Conservation (phyloP, 2,888 invertebrate species). For the Frankliniella fusca region DNA sequence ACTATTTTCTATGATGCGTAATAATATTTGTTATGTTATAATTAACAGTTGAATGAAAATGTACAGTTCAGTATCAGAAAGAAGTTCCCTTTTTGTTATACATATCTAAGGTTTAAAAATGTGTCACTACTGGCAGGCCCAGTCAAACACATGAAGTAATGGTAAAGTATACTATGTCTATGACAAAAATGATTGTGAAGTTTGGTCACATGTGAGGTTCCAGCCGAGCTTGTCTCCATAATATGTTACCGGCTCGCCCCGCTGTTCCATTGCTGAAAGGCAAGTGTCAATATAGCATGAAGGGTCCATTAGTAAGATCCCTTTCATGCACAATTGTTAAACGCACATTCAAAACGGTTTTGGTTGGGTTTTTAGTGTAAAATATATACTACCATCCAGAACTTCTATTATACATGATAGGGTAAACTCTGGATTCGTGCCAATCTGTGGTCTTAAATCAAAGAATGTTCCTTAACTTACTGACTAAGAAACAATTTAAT, state of each 20-base stretch:
- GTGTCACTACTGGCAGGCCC: conserved; percentile 4
- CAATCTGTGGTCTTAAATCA: background rate
- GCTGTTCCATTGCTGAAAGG: background rate
- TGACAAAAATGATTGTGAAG: background rate
- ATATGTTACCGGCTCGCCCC: background rate
- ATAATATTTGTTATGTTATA: background rate
- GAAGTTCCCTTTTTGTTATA: background rate
- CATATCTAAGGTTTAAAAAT: conserved; percentile 5
- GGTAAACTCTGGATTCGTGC: background rate
- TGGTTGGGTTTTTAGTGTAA: background rate
- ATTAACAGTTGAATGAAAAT: conserved; percentile 14
- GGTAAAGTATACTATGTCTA: conserved; percentile 17
- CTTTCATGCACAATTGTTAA: background rate
- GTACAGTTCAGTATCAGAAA: background rate
- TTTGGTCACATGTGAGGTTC: background rate
- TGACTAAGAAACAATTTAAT: background rate
- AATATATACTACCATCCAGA: background rate
- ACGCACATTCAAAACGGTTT: background rate
- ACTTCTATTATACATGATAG: background rate
- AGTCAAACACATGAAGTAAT: background rate
- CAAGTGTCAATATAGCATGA: background rate
- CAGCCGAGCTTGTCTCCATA: background rate
- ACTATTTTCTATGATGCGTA: conserved; percentile 12
- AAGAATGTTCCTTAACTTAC: background rate
- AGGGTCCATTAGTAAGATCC: background rate